These are phyloP conservation scores for Delia radicum DNA, from an alignment of 1,140 invertebrate species.

Conservation along the genomic window DNA sequence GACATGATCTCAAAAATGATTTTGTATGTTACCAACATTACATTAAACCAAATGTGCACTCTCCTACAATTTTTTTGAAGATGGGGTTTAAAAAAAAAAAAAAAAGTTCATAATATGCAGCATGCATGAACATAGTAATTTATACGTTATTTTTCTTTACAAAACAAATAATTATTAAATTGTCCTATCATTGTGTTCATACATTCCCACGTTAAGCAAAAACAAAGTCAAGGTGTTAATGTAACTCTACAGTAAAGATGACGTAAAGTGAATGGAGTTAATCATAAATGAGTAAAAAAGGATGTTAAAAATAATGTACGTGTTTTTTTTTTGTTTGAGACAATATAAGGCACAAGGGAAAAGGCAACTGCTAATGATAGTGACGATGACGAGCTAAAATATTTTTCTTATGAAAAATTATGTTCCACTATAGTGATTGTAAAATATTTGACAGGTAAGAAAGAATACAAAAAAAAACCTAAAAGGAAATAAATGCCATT, in stretches of 20 bases:
- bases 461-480: not conserved
- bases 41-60: no score
- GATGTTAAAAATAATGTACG: not conserved
- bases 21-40: no score
- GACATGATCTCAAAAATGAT: no score
- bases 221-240: not conserved
- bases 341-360: not conserved
- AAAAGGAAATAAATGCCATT: conserved; percentile 17
- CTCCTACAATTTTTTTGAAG: no score
- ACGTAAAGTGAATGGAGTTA: not conserved
- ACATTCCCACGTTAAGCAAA: not conserved
- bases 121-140: conserved; percentile 16
- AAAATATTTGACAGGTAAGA: conserved; percentile 2
- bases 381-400: conserved; percentile 5
- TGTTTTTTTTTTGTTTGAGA: not conserved
- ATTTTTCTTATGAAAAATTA: conserved; percentile 1
- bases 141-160: not conserved
- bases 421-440: no score
- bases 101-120: not conserved
- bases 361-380: conserved; percentile 19
- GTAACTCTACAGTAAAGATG: not conserved
- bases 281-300: not conserved
- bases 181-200: conserved; percentile 1
- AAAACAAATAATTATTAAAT: not conserved
- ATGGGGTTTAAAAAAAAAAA: no score